Base-by-base conservation (phyloP, 2,797 vertebrate species). In the Scleropages formosus region DNA sequence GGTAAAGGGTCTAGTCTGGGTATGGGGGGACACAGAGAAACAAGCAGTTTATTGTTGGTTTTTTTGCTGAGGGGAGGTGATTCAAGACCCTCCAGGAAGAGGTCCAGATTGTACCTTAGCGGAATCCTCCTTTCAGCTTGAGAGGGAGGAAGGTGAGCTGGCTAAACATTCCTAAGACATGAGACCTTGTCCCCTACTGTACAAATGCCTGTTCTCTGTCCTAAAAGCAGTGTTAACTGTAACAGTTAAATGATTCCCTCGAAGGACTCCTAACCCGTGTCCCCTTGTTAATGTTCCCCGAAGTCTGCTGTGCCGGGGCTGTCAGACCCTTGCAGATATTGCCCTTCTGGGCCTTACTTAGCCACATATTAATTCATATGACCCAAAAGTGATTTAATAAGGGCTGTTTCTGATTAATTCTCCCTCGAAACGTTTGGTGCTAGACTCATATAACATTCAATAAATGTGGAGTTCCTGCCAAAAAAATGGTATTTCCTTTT, bases 381-480 rank as follows among this genome's bases (percentile, higher is more conserved):
- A 85, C 80, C 83, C 86, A 86, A 88, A 90, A 87, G 83, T 85
- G 85, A 83, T 92, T 92, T 92, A 92, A 92, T 93, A 93, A 89
- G 88, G 87, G 75, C 91, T 92, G 91, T 84, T 92, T 91, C 82
- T 16, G 86, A 91, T 93, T 93, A 90, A 91, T 93, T 88, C 88
- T 88, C 87, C 86, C 87, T 91, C 89, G 90, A 92, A 92, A 92
- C 88, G n/a, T 87, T 78, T 90, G 88, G 90, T 91, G 90, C 90
- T 90, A 92, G 88, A 88, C 86, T 84, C 90, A 87, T 89, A 92
- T 92, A 91, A 93, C 91, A 85, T 74, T 71, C 85, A 88, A 90
- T 91, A 91, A 92, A 89, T 91, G 87, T 87, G 79, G 80, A 69
- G 26, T 72, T 74, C 79, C 86, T 92, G 91, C 91, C 91, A 90